These are phyloP conservation scores for Nannoperca obscura DNA, from an alignment of 2,797 vertebrate genomes.

Conservation along the genomic window DNA sequence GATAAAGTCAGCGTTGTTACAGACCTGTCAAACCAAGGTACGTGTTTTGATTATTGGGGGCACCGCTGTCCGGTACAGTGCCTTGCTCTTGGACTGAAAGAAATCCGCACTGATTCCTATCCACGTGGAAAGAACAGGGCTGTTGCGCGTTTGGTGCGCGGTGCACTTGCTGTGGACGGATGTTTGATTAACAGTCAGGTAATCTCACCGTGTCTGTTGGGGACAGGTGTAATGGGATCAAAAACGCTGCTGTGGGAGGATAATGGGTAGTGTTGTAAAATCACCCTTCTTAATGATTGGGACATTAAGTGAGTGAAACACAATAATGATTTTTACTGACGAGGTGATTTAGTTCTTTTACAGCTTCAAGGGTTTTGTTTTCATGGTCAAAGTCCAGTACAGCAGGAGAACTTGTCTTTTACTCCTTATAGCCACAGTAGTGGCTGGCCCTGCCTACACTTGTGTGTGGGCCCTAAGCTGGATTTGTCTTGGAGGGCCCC, in stretches of 20 bases:
- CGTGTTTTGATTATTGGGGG: not conserved
- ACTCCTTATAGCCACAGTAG: not conserved
- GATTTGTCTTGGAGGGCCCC: too few species aligned
- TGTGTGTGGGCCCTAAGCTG: too few species aligned
- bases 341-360: not conserved
- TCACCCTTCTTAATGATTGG: not conserved
- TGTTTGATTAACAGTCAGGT: not conserved
- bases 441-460: too few species aligned
- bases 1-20: conserved; percentile 43
- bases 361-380: not conserved
- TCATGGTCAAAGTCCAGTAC: conserved; percentile 5
- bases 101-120: too few species aligned
- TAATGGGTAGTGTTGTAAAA: not conserved
- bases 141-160: too few species aligned
- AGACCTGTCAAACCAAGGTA: conserved; percentile 73
- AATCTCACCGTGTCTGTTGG: not conserved
- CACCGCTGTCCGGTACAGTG: not conserved
- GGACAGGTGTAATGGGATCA: not conserved
- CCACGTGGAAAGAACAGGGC: too few species aligned
- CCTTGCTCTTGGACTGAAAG: not conserved
- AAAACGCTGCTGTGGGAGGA: not conserved
- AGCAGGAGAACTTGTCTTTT: not conserved
- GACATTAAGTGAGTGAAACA: not conserved
- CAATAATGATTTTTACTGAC: not conserved
- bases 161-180: not conserved